Conservation (phyloP, 2,888 invertebrate genomes). For the Eumacrocentrus americanus region DNA sequence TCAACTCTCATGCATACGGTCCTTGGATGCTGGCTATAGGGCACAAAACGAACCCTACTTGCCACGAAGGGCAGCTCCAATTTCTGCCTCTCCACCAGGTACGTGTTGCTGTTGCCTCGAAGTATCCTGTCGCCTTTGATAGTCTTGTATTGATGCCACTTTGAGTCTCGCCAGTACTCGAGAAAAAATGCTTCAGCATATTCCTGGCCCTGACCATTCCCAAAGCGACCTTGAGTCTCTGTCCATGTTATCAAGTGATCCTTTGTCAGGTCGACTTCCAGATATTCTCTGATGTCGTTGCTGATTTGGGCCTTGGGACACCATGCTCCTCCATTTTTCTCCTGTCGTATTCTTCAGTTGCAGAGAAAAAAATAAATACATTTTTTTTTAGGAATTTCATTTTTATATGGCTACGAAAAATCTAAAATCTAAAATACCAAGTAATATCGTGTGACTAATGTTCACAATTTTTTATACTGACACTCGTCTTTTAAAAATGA, state of each 20-base stretch:
- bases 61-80: constrained; percentile 86
- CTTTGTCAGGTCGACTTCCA: constrained; percentile 79
- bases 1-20: constrained; percentile 94
- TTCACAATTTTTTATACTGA: too few species aligned
- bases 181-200: constrained; percentile 83
- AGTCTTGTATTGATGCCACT: constrained; percentile 83
- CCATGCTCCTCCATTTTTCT: constrained; percentile 91
- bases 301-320: constrained; percentile 85
- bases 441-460: too few species aligned
- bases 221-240: constrained; percentile 90
- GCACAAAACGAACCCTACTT: constrained; percentile 84
- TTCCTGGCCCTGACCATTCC: constrained; percentile 89
- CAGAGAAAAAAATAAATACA: not conserved
- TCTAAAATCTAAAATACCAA: too few species aligned
- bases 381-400: too few species aligned
- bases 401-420: too few species aligned
- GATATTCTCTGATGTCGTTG: constrained; percentile 77
- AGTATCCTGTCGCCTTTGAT: constrained; percentile 76
- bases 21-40: constrained; percentile 82
- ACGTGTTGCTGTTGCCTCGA: constrained; percentile 79
- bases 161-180: constrained; percentile 78
- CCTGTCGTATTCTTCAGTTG: constrained; percentile 72
- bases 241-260: constrained; percentile 82
- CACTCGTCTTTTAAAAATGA: too few species aligned
- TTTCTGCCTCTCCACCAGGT: constrained; percentile 72